Conservation (phyloP, 2,113 vertebrate genomes). For the Pseudolaguvia tuberculata region DNA sequence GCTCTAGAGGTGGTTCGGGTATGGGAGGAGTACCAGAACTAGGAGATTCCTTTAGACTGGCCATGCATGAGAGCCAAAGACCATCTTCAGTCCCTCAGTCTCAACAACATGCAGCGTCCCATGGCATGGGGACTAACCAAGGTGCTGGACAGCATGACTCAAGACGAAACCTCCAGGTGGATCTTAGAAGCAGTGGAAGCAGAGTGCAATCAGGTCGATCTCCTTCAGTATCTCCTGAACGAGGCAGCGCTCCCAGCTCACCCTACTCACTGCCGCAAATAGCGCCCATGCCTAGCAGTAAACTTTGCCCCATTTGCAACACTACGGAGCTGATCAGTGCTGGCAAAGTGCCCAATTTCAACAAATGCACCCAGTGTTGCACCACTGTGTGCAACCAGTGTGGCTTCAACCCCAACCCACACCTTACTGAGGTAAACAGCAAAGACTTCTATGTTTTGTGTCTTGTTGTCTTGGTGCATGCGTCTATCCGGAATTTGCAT, state of each 20-base stretch:
- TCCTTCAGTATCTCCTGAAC: conserved; percentile 66
- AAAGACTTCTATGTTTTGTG: background rate
- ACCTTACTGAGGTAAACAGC: conserved; percentile 79
- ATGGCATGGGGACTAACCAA: conserved; percentile 16
- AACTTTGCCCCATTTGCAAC: conserved; percentile 84
- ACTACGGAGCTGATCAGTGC: conserved; percentile 78
- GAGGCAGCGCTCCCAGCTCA: conserved; percentile 75
- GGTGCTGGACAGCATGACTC: conserved; percentile 51
- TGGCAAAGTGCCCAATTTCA: conserved; percentile 77
- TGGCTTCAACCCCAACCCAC: conserved; percentile 86
- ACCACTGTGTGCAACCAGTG: conserved; percentile 86
- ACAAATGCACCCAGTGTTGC: conserved; percentile 82
- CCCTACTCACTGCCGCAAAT: conserved; percentile 86
- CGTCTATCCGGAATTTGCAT: too few species aligned
- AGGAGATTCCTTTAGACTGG: conserved; percentile 63
- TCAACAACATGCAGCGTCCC: conserved; percentile 41
- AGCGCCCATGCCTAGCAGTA: conserved; percentile 82
- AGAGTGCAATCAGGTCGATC: conserved; percentile 34
- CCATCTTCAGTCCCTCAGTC: conserved; percentile 55
- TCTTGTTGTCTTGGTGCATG: too few species aligned
- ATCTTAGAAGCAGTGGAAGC: conserved; percentile 24
- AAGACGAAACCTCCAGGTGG: conserved; percentile 49
- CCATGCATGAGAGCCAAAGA: conserved; percentile 62
- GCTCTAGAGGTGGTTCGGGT: conserved; percentile 44
- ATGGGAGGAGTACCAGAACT: conserved; percentile 48